Base-by-base conservation (phyloP, 2,113 vertebrate species). In the Tricholaema leucomelas region DNA sequence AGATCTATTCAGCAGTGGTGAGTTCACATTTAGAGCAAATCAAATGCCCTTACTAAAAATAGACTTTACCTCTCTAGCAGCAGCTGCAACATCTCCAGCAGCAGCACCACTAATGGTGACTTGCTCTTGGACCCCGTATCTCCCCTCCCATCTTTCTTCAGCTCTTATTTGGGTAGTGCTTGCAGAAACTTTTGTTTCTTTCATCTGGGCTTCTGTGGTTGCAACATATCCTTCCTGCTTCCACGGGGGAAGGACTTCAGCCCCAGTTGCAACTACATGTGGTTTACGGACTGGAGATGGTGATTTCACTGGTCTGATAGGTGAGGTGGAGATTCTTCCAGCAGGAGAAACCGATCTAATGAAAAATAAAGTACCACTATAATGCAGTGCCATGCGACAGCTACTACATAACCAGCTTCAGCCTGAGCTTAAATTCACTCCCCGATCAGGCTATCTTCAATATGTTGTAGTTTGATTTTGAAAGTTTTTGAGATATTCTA, bases 171-270 rank as follows among this genome's bases (percentile, higher is more conserved):
- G 98, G 31, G 98, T 97, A 21, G 96, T 90, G 19, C 98, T 97
- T 31, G 97, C 97, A 36, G 95, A 97, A 96, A 98, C 75, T 42
- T 81, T 98, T 19, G 97, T 97, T 91, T 98, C 98, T 63, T 86
- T 95, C 96, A 98, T 98, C 93, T 98, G 97, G 21, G 98, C 63
- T 86, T 99, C 99, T 7, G 96, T 54, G 24, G 88, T 88, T 60
- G 96, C 96, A 79, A 95, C 8, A 5, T 98, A 99, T 60, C 97
- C 98, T 60, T 97, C 98, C 85, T 98, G 99, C 90, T 98, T 99
- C 99, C 99, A 99, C 36, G 99, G 99, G 3, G 99, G 99, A 88
- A 98, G 98, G 27, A 99, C 98, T 66, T 99, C 99, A 0, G 98
- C 70, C 70, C 97, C 96, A 24, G 48, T 50, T 90, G 94, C 40